Evolutionary conservation across 2,797 vertebrate genomes (phyloP).

Genomic region (Propithecus deckenii): DNA sequence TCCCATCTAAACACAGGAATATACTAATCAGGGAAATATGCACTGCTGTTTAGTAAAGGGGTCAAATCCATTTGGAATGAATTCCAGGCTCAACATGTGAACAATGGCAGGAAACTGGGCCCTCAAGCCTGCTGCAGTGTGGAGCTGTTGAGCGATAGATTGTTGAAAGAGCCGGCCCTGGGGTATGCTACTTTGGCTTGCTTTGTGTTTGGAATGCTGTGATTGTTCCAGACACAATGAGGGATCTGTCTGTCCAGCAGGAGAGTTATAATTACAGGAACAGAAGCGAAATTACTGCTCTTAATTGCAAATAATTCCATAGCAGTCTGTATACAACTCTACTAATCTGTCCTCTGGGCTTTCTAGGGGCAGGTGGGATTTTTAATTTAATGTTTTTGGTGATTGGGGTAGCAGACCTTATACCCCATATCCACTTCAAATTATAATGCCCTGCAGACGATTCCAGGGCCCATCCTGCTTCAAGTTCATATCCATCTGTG

Average conservation of each 20-base stretch:
- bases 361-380: neutral
- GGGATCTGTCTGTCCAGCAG: slow-evolving; percentile 58
- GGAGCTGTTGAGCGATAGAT: slow-evolving; percentile 54
- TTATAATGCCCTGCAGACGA: too few species aligned
- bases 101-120: slow-evolving; percentile 87
- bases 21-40: slow-evolving; percentile 85
- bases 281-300: slow-evolving; percentile 51
- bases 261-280: slow-evolving; percentile 70
- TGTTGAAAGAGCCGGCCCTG: slow-evolving; percentile 77
- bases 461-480: neutral
- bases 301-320: slow-evolving; percentile 43
- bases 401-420: neutral
- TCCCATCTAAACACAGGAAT: slow-evolving; percentile 81
- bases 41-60: slow-evolving; percentile 79
- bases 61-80: slow-evolving; percentile 87
- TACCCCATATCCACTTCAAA: neutral
- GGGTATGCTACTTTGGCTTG: slow-evolving; percentile 53
- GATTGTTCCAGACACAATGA: slow-evolving; percentile 69
- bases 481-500: neutral
- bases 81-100: slow-evolving; percentile 81
- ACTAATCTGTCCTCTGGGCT: slow-evolving; percentile 34
- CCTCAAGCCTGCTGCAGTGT: slow-evolving; percentile 68
- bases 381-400: neutral
- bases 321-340: neutral
- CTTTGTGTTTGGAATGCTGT: slow-evolving; percentile 76